Conservation (phyloP, 2,797 vertebrate species). For the Poeciliopsis paucimaculata region DNA sequence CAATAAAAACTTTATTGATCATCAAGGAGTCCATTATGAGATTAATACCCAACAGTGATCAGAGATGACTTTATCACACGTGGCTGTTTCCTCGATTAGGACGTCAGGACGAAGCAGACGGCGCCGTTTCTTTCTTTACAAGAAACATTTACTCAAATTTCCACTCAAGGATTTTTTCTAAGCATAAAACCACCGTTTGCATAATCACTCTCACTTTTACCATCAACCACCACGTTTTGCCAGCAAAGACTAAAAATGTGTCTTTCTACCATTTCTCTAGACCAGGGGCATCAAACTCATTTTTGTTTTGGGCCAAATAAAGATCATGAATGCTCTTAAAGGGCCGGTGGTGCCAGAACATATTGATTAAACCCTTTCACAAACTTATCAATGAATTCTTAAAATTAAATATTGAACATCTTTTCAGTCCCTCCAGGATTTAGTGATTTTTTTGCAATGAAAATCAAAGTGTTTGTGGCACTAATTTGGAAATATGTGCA, state of each 20-base stretch:
- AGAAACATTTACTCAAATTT: neutral
- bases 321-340: too few relatives aligned
- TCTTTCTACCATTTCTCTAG: neutral
- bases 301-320: neutral
- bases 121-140: neutral
- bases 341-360: too few relatives aligned
- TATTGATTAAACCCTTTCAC: too few relatives aligned
- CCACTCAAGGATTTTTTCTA: neutral
- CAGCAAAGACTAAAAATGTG: neutral
- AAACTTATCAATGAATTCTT: too few relatives aligned
- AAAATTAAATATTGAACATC: too few relatives aligned
- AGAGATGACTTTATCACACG: conserved; percentile 25
- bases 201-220: neutral
- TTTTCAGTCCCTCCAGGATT: too few relatives aligned
- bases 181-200: neutral
- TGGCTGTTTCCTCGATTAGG: conserved; percentile 34
- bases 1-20: conserved; percentile 45
- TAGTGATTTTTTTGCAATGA: too few relatives aligned
- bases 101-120: conserved; percentile 18
- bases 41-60: conserved; percentile 37
- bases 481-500: too few relatives aligned
- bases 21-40: conserved; percentile 37
- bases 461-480: too few relatives aligned
- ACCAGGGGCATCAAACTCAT: neutral
- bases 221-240: neutral